phyloP scores from a whole-genome alignment of 2,113 vertebrate genomes.

The Pteropus alecto region DNA sequence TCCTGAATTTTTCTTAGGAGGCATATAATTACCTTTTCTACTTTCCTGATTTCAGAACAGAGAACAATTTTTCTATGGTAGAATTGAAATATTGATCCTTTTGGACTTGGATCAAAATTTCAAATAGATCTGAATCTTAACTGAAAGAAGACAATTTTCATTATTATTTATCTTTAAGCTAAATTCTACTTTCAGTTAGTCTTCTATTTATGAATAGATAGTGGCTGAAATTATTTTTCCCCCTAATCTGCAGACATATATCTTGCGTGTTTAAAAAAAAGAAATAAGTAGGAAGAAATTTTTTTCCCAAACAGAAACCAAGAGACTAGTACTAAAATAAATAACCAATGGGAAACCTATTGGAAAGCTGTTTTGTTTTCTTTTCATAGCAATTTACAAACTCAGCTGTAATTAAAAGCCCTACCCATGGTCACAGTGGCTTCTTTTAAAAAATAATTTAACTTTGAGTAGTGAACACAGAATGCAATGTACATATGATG shows the following conservation, averaged over 20 bases:
- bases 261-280: not conserved
- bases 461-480: no score
- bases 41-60: not conserved
- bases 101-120: not conserved
- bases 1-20: not conserved
- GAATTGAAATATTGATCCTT: not conserved
- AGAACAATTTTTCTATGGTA: not conserved
- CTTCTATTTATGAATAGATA: not conserved
- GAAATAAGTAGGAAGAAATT: not conserved
- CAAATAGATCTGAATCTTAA: conserved; percentile 18
- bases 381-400: not conserved
- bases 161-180: not conserved
- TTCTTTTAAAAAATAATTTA: not conserved
- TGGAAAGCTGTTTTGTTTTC: not conserved
- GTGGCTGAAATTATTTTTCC: not conserved
- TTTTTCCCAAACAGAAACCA: not conserved
- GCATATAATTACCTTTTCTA: conserved; percentile 10
- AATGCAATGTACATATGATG: no score
- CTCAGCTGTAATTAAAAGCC: not conserved
- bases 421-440: not conserved
- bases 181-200: not conserved
- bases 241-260: not conserved
- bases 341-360: not conserved
- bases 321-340: conserved; percentile 20
- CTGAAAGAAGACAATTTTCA: not conserved